Evolutionary conservation across 2,888 invertebrate species (phyloP).

Genomic region (Lithophane semibrunnea): DNA sequence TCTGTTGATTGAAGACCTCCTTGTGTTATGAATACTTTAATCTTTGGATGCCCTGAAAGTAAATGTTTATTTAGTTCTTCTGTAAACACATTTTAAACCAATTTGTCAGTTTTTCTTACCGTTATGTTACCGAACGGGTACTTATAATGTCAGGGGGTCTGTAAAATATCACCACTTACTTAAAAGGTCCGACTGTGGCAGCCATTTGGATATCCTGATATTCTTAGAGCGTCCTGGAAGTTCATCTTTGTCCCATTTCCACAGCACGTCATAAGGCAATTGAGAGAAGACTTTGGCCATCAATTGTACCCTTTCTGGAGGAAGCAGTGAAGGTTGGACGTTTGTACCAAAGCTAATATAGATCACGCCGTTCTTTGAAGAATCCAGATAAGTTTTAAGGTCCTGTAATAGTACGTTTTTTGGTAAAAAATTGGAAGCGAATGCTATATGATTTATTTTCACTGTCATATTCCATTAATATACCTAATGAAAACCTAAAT

Average conservation of each 20-base stretch:
- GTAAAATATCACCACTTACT: slow-evolving; percentile 35
- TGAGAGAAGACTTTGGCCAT: slow-evolving; percentile 79
- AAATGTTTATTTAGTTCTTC: background rate
- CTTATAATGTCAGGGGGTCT: background rate
- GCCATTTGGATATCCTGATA: slow-evolving; percentile 83
- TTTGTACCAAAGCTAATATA: slow-evolving; percentile 86
- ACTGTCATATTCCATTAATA: too few relatives aligned
- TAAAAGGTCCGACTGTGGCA: slow-evolving; percentile 78
- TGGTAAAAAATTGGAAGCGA: background rate
- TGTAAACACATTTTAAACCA: too few relatives aligned
- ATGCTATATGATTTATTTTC: too few relatives aligned
- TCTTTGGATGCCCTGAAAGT: slow-evolving; percentile 49
- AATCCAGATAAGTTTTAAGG: slow-evolving; percentile 77
- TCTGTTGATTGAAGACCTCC: slow-evolving; percentile 69
- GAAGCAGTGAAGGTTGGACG: slow-evolving; percentile 73
- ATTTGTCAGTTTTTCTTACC: too few relatives aligned
- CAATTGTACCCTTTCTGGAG: slow-evolving; percentile 72
- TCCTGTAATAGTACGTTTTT: slow-evolving; percentile 67
- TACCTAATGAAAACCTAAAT: too few relatives aligned
- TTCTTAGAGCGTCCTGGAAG: slow-evolving; percentile 78
- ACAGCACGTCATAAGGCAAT: slow-evolving; percentile 83
- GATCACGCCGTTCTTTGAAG: slow-evolving; percentile 81
- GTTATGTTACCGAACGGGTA: background rate
- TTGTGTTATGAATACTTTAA: slow-evolving; percentile 65
- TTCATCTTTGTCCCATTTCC: slow-evolving; percentile 83